Evolutionary conservation across 2,113 vertebrate genomes (phyloP), one percentile per base, ranked within the genome.

Genomic region (Argyrosomus japonicus): DNA sequence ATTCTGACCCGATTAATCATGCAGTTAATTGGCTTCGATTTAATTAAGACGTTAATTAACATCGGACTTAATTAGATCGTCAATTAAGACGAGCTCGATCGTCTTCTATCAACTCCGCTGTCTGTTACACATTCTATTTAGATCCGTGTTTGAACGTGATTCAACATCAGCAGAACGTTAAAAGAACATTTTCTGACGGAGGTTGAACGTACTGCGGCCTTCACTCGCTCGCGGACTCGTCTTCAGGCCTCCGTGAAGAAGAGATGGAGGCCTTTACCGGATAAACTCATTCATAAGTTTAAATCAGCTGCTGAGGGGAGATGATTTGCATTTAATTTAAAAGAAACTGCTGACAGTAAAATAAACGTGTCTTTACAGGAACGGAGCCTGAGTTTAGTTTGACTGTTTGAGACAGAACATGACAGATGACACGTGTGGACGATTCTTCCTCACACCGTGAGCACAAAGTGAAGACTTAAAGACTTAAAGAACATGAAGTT

Each of bases 1-100:
- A 77, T 70, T 75, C 40, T 43, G 53, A 51, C 69, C 77, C 76
- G 87, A 88, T 85, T 87, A 87, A 90, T 85, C 79, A 81, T 79
- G 83, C 87, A 77, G 45, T 87, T 91, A 93, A 90, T 90, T 91
- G 84, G 57, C 79, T 74, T 63, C 40, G 43, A 89, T 87, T 87
- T 86, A 80, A 91, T 89, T 87, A 84, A 82, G 81, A 82, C 65
- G 23, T 79, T 74, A 69, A 91, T 91, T 83, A 88, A 79, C 68
- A 60, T 7, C 50, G 13, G 67, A 36, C 15, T 86, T 84, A 85
- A 88, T 87, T 70, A 57, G 68, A 84, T 57, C 40, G 78, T 70
- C 67, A 83, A 80, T 90, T 88, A 64, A 72, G 50, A 67, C 23
- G 1, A 73, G 68, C 60, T 58, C 48, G 18, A 51, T 73, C 43